phyloP scores from a whole-genome alignment of 2,888 invertebrate genomes.

The Pandemis heparana region DNA sequence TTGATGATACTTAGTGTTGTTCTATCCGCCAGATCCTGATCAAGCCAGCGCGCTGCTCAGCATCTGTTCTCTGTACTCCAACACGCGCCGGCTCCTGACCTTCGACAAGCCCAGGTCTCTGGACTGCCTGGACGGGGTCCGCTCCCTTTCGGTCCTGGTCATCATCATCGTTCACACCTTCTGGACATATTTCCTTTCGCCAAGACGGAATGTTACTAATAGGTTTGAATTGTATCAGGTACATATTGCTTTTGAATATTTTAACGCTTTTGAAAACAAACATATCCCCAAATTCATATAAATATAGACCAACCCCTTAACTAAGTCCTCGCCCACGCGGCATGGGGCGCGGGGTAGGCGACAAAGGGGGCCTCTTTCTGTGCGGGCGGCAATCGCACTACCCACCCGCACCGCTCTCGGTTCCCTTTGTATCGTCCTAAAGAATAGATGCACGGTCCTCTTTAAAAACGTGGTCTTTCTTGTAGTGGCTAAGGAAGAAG shows the following conservation, averaged over 20 bases:
- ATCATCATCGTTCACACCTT: background rate
- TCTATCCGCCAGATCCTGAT: background rate
- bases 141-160: background rate
- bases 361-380: too few species aligned
- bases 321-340: too few species aligned
- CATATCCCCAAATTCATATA: too few species aligned
- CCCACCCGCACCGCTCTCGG: too few species aligned
- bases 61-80: conserved; percentile 14
- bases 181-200: background rate
- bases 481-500: background rate
- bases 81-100: conserved; percentile 12
- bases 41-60: conserved; percentile 1
- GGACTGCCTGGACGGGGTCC: conserved; percentile 22
- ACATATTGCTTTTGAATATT: background rate
- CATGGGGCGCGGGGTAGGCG: too few species aligned
- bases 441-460: background rate
- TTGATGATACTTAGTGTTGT: background rate
- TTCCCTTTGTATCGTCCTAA: too few species aligned
- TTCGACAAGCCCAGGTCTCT: background rate
- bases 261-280: too few species aligned
- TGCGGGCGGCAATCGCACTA: too few species aligned
- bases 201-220: background rate
- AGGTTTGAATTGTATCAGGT: background rate
- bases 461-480: background rate
- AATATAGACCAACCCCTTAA: too few species aligned